Conservation (phyloP, 2,797 vertebrate species). For the Cyclura pinguis region DNA sequence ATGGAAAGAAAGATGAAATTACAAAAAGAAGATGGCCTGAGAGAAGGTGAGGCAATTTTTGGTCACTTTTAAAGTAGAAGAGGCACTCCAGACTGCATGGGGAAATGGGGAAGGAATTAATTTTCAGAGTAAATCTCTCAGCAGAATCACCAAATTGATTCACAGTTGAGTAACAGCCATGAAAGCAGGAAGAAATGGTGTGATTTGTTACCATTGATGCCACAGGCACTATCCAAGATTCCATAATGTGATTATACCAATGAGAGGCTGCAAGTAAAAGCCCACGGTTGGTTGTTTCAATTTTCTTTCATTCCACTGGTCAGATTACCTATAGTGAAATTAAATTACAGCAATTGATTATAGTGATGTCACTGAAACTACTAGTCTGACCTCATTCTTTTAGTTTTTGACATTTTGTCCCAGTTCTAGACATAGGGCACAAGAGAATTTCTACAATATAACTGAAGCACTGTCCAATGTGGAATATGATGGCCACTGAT, state of each 20-base stretch:
- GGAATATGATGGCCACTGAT: too few species aligned
- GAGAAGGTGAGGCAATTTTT: conserved; percentile 14
- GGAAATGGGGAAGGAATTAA: background rate
- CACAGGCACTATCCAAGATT: background rate
- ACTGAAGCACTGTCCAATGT: background rate
- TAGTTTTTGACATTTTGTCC: background rate
- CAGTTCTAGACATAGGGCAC: background rate
- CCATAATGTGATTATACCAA: background rate
- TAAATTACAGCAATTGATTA: background rate
- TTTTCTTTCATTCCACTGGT: background rate
- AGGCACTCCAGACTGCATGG: background rate
- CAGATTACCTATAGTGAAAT: background rate
- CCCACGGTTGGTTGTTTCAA: background rate
- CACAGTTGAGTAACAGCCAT: background rate
- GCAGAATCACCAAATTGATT: background rate
- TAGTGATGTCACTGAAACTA: background rate
- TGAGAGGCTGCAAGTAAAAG: background rate
- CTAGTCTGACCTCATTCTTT: background rate
- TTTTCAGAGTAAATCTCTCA: background rate
- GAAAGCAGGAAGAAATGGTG: background rate
- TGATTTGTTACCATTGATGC: background rate
- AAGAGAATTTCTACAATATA: background rate
- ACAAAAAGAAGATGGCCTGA: background rate
- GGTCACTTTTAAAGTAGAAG: background rate
- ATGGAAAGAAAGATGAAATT: conserved; percentile 1